Percentiles rank a stretch among this genome's conserved stretches.
Conservation (phyloP, 2,888 invertebrate species). For the Gnatocerus cornutus region DNA sequence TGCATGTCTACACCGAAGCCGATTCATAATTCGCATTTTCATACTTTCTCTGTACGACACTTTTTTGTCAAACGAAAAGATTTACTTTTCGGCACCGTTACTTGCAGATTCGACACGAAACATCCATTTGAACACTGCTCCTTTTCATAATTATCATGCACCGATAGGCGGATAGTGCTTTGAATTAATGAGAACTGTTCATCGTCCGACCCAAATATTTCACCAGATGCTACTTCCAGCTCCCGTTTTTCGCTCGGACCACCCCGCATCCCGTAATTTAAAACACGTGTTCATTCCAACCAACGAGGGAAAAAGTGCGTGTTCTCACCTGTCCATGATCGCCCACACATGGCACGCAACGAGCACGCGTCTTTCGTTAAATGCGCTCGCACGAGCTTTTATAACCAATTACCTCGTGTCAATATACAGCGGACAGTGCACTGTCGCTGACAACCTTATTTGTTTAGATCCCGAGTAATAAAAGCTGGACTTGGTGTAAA, state of each 20-base stretch:
- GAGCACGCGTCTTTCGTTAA: conserved; percentile 44
- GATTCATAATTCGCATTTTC: conserved; percentile 13
- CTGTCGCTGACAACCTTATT: conserved; percentile 30
- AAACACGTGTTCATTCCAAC: conserved; percentile 38
- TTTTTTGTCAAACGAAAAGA: conserved; percentile 2
- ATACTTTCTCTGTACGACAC: conserved; percentile 6
- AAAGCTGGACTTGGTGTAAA: conserved; percentile 11
- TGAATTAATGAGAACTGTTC: not conserved
- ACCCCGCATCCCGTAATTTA: conserved; percentile 34
- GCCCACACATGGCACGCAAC: conserved; percentile 46
- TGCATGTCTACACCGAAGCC: conserved; percentile 11
- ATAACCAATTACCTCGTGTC: conserved; percentile 43
- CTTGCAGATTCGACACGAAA: no score
- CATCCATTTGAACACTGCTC: no score
- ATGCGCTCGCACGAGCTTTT: conserved; percentile 42
- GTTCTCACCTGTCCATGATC: conserved; percentile 44
- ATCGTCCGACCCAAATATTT: not conserved
- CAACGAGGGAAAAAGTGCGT: conserved; percentile 42
- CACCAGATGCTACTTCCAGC: conserved; percentile 4
- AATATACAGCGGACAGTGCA: conserved; percentile 27
- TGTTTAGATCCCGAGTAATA: conserved; percentile 33
- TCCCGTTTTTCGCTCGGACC: conserved; percentile 8
- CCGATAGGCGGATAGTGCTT: no score
- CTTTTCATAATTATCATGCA: no score
- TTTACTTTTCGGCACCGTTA: no score